Percentiles rank a stretch among this genome's conserved stretches.
Conservation (phyloP, 2,888 invertebrate genomes). For the Erebia epiphron region DNA sequence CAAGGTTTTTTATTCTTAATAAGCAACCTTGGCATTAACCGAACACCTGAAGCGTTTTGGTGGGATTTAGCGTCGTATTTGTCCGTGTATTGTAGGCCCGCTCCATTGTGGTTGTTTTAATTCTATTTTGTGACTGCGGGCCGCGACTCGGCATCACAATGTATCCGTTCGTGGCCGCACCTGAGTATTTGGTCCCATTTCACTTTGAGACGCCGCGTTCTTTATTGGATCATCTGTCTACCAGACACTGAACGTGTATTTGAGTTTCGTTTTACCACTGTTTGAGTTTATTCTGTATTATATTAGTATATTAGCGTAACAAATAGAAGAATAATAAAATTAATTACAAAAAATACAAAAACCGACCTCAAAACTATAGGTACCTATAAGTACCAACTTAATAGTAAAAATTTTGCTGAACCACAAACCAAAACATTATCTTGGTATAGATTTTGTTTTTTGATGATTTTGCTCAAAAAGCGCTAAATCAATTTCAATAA, state of each 20-base stretch:
- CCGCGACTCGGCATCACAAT: constrained; percentile 59
- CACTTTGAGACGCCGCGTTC: constrained; percentile 66
- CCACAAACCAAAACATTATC: too few relatives aligned
- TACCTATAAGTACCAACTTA: too few relatives aligned
- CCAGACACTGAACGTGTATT: constrained; percentile 45
- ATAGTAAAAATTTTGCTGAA: too few relatives aligned
- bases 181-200: constrained; percentile 73
- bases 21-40: constrained; percentile 41
- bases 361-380: too few relatives aligned
- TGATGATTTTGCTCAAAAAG: too few relatives aligned
- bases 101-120: constrained; percentile 75
- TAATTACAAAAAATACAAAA: too few relatives aligned
- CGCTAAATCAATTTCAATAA: too few relatives aligned
- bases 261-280: constrained; percentile 35
- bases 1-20: constrained; percentile 27
- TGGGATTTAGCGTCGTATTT: constrained; percentile 55
- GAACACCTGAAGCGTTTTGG: constrained; percentile 52
- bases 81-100: constrained; percentile 67
- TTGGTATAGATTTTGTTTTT: too few relatives aligned
- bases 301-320: too few relatives aligned
- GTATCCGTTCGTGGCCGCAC: constrained; percentile 62
- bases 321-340: too few relatives aligned
- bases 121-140: constrained; percentile 65
- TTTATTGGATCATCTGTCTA: constrained; percentile 52
- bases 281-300: constrained; percentile 14